phyloP scores from a whole-genome alignment of 2,797 vertebrate genomes.

The Channallabes apus region DNA sequence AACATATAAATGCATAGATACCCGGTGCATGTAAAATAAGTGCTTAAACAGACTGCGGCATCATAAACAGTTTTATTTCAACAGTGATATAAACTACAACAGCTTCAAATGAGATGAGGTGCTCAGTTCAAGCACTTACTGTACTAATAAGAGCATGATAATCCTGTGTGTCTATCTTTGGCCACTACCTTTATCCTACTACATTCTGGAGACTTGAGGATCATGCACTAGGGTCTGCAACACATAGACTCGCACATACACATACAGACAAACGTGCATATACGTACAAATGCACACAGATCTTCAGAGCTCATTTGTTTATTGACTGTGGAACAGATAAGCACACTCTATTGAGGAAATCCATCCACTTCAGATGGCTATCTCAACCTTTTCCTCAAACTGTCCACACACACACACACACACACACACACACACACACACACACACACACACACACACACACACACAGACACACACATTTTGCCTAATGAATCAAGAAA shows the following conservation, averaged over 20 bases:
- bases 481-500: constrained; percentile 20
- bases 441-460: no score
- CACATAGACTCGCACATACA: background rate
- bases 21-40: background rate
- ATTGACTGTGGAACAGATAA: constrained; percentile 49
- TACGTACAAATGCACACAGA: constrained; percentile 21
- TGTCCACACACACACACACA: constrained; percentile 29
- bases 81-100: background rate
- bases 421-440: constrained; percentile 1
- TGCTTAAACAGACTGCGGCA: background rate
- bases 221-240: constrained; percentile 22
- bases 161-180: background rate
- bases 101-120: background rate
- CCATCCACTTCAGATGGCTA: constrained; percentile 51
- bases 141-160: background rate
- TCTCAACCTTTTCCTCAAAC: constrained; percentile 35
- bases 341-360: constrained; percentile 51
- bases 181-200: constrained; percentile 52
- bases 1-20: background rate
- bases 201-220: constrained; percentile 49
- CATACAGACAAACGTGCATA: constrained; percentile 25
- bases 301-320: constrained; percentile 42
- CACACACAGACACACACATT: background rate
- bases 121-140: background rate
- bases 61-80: background rate